A percentile compares a stretch with the other conserved stretches of the same genome.
Evolutionary conservation across 2,888 invertebrate species (phyloP).

Genomic region (Cenopis cana): DNA sequence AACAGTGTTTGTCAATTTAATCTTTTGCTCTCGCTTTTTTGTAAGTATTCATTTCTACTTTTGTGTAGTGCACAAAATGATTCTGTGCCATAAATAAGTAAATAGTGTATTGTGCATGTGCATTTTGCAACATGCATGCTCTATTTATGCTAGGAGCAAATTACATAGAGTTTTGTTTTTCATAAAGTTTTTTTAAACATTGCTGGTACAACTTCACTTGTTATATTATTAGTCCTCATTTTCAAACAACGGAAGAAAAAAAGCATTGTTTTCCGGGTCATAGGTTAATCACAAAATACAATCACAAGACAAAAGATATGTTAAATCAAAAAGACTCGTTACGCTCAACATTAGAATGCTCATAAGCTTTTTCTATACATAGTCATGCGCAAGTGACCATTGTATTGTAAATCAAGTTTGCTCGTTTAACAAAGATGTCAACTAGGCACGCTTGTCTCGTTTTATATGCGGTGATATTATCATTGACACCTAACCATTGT

Average conservation of each 20-base stretch:
- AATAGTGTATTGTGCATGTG: no score
- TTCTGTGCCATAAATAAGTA: no score
- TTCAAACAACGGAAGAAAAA: no score
- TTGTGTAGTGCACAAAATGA: no score
- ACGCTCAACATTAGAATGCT: background rate
- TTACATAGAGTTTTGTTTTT: no score
- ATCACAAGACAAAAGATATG: conserved; percentile 31
- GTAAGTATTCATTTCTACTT: no score
- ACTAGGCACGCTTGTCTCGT: conserved; percentile 19
- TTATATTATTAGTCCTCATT: no score
- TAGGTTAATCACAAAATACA: conserved; percentile 1
- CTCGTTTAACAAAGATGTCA: conserved; percentile 46
- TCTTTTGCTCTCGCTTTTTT: background rate
- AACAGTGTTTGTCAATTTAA: background rate
- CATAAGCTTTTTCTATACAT: background rate
- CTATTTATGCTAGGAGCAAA: no score
- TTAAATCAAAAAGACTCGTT: background rate
- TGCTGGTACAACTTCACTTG: no score
- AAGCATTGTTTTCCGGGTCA: background rate
- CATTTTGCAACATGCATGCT: no score
- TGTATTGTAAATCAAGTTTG: conserved; percentile 37
- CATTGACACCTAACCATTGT: conserved; percentile 13
- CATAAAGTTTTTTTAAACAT: no score
- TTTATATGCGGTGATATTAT: conserved; percentile 27
- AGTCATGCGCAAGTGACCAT: conserved; percentile 10